A percentile compares a stretch with the other conserved stretches of the same genome.
Evolutionary conservation across 1,140 invertebrate genomes (phyloP).

Genomic region (Potamilus streckersoni): DNA sequence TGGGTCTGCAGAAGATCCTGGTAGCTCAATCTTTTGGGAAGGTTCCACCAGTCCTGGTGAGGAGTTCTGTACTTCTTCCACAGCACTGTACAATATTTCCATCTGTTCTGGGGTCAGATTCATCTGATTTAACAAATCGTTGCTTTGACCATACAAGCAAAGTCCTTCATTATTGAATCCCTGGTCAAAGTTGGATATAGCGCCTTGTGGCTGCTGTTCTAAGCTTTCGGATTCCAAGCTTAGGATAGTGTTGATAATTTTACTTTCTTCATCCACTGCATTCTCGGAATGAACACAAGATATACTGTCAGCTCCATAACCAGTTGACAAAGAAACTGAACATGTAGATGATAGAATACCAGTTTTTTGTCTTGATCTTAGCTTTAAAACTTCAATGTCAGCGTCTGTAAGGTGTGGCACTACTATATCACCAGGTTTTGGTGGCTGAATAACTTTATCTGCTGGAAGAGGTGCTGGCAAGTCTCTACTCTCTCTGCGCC

Average conservation of each 20-base stretch:
- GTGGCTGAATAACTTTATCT: conserved; percentile 45
- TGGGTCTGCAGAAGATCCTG: no score
- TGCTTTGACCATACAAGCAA: conserved; percentile 29
- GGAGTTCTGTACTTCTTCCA: conserved; percentile 43
- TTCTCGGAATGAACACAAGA: conserved; percentile 15
- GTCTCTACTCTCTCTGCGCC: conserved; percentile 43
- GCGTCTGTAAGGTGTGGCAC: conserved; percentile 62
- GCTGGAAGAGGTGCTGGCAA: conserved; percentile 12
- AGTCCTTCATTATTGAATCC: conserved; percentile 15
- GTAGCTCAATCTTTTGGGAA: no score
- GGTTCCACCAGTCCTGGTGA: conserved; percentile 21
- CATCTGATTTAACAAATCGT: conserved; percentile 39
- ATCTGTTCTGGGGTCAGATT: conserved; percentile 58
- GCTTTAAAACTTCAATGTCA: conserved; percentile 55
- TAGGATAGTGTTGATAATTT: conserved; percentile 59
- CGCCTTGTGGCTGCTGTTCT: no score
- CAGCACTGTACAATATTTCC: conserved; percentile 46
- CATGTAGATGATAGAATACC: no score
- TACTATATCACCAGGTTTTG: conserved; percentile 58
- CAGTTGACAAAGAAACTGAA: no score
- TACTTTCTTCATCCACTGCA: conserved; percentile 50
- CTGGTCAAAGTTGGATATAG: no score
- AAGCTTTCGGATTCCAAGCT: conserved; percentile 49
- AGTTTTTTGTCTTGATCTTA: conserved; percentile 15
- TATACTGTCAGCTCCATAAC: no score